Percentiles rank a stretch among this genome's conserved stretches.
phyloP scores from a whole-genome alignment of 2,113 vertebrate species.

The Tachycineta bicolor region DNA sequence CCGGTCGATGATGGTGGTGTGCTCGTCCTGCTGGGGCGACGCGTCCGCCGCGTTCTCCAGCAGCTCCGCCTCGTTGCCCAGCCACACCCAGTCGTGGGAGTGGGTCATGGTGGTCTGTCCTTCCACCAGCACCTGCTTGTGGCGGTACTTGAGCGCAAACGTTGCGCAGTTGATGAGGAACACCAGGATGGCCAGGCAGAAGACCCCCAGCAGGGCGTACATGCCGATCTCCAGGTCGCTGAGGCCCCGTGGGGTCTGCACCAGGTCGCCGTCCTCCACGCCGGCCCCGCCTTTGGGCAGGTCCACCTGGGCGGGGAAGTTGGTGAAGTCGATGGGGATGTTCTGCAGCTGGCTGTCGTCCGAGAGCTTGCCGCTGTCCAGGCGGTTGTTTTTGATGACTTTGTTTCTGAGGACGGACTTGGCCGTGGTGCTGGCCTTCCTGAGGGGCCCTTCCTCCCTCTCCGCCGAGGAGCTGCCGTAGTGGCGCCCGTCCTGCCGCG shows the following conservation, averaged over 20 bases:
- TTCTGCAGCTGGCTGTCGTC: slow-evolving; percentile 79
- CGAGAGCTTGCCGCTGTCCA: slow-evolving; percentile 75
- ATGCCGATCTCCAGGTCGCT: slow-evolving; percentile 96
- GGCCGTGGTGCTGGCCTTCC: slow-evolving; percentile 79
- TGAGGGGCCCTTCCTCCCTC: slow-evolving; percentile 77
- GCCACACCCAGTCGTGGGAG: slow-evolving; percentile 97
- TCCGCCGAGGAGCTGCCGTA: slow-evolving; percentile 80
- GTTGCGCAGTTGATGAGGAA: slow-evolving; percentile 96
- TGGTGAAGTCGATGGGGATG: slow-evolving; percentile 87
- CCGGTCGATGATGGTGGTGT: slow-evolving; percentile 86
- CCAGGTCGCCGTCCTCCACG: slow-evolving; percentile 78
- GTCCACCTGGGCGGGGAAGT: slow-evolving; percentile 91
- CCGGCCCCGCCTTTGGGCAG: slow-evolving; percentile 76
- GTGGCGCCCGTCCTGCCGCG: slow-evolving; percentile 74
- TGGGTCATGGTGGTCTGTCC: slow-evolving; percentile 87
- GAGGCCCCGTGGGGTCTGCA: slow-evolving; percentile 81
- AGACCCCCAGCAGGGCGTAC: slow-evolving; percentile 95
- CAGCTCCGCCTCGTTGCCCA: slow-evolving; percentile 90
- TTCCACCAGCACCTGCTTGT: slow-evolving; percentile 92
- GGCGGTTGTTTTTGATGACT: slow-evolving; percentile 45
- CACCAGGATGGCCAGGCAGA: slow-evolving; percentile 95
- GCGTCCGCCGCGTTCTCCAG: slow-evolving; percentile 81
- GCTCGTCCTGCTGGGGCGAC: slow-evolving; percentile 80
- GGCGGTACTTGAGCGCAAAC: slow-evolving; percentile 90
- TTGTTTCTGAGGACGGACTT: slow-evolving; percentile 75